Evolutionary conservation across 2,113 vertebrate genomes (phyloP).

Genomic region (Oenanthe melanoleuca): DNA sequence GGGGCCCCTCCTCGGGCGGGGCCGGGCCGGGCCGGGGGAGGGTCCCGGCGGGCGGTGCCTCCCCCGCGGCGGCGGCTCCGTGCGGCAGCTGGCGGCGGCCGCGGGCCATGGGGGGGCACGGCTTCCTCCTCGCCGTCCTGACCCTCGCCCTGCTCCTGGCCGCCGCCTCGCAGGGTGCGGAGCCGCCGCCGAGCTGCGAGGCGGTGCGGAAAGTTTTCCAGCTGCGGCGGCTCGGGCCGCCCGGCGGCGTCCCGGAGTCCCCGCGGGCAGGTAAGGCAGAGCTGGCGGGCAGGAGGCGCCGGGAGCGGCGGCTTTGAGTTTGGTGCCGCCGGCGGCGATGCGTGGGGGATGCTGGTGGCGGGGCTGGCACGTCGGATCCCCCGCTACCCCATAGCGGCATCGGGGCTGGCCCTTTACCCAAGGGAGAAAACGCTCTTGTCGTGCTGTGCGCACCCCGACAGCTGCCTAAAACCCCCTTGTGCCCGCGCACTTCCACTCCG

Average conservation of each 20-base stretch:
- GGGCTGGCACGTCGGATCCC: background rate
- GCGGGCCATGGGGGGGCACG: background rate
- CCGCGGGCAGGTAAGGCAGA: constrained; percentile 78
- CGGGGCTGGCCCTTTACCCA: background rate
- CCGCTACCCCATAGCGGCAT: background rate
- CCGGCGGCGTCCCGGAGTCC: constrained; percentile 65
- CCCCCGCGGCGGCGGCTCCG: background rate
- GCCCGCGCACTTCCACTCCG: fast-evolving
- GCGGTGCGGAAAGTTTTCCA: too few species aligned
- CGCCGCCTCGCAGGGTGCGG: too few species aligned
- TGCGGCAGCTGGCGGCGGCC: background rate
- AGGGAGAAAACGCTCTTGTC: background rate
- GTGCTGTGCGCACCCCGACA: background rate
- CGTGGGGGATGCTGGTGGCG: background rate
- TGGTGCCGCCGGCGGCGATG: background rate
- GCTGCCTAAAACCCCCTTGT: background rate
- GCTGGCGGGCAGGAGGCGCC: background rate
- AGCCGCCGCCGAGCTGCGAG: too few species aligned
- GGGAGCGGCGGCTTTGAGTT: background rate
- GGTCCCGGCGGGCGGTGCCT: background rate
- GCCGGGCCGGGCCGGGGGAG: too few species aligned
- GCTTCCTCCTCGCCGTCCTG: background rate
- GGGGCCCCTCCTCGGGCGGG: background rate
- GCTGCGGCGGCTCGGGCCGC: background rate
- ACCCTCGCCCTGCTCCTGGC: too few species aligned